phyloP scores from a whole-genome alignment of 2,797 vertebrate species.

The Craterocephalus amniculus region DNA sequence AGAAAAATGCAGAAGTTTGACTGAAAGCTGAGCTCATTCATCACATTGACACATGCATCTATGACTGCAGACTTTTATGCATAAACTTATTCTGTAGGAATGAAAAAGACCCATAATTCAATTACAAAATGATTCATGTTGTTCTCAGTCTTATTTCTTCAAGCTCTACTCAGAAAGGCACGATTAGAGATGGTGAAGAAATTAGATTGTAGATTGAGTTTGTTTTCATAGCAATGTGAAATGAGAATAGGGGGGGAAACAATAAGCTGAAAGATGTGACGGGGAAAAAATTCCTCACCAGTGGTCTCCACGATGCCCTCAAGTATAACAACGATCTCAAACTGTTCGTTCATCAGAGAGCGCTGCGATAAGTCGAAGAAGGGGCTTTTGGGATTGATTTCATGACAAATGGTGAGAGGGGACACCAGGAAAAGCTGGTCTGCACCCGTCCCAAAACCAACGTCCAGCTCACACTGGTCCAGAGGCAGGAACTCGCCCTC shows the following conservation, averaged over 20 bases:
- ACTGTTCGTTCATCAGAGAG: slow-evolving; percentile 88
- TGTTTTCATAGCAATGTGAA: slow-evolving; percentile 25
- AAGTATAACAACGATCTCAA: slow-evolving; percentile 92
- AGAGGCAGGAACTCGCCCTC: slow-evolving; percentile 93
- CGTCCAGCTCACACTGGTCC: slow-evolving; percentile 92
- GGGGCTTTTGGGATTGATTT: slow-evolving; percentile 91
- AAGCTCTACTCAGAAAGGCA: slow-evolving; percentile 23
- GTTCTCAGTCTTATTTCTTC: slow-evolving; percentile 23
- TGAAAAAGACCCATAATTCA: slow-evolving; percentile 72
- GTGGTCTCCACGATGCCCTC: slow-evolving; percentile 94
- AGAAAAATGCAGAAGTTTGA: slow-evolving; percentile 60
- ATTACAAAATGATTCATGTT: slow-evolving; percentile 44
- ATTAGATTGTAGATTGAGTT: slow-evolving; percentile 37
- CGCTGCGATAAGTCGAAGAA: slow-evolving; percentile 91
- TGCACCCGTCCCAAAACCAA: slow-evolving; percentile 91
- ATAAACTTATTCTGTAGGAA: slow-evolving; percentile 62
- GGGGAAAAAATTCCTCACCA: slow-evolving; percentile 71
- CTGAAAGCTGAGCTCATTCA: slow-evolving; percentile 56
- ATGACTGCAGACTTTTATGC: slow-evolving; percentile 66
- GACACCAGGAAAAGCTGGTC: slow-evolving; percentile 93
- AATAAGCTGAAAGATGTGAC: slow-evolving; percentile 1
- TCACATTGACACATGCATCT: slow-evolving; percentile 66
- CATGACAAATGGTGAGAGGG: slow-evolving; percentile 92
- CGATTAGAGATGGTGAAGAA: slow-evolving; percentile 21
- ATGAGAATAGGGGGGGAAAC: background rate